A percentile compares a stretch with the other conserved stretches of the same genome.
Conservation (phyloP, 2,888 invertebrate genomes). For the Lasioglossum zephyrum region DNA sequence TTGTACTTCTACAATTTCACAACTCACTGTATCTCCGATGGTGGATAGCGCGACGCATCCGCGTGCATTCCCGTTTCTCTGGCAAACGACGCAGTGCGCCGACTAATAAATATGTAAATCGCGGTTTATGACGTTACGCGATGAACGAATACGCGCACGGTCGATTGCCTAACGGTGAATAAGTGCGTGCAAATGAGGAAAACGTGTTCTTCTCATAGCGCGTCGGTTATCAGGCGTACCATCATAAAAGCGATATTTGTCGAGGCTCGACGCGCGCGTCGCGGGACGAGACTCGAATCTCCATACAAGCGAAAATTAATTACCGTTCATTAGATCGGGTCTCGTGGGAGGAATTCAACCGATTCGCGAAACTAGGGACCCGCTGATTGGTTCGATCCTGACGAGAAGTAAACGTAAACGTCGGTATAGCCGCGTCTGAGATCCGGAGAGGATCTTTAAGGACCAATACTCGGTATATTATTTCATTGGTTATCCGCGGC, state of each 20-base stretch:
- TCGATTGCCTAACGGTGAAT: conserved; percentile 16
- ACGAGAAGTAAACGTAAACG: neutral
- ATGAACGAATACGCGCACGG: neutral
- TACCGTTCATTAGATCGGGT: conserved; percentile 4
- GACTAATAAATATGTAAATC: conserved; percentile 20
- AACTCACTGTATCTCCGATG: neutral
- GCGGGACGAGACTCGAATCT: neutral
- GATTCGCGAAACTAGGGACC: neutral
- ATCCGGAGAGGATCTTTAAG: neutral
- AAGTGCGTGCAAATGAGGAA: conserved; percentile 13
- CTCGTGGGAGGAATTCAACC: neutral
- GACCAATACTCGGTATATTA: conserved; percentile 27
- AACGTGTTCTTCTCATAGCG: conserved; percentile 1
- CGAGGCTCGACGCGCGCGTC: neutral
- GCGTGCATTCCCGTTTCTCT: conserved; percentile 26
- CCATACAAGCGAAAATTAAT: conserved; percentile 19
- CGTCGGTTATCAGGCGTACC: neutral
- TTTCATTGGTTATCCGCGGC: conserved; percentile 26
- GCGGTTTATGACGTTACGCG: neutral
- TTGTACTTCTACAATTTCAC: too few relatives aligned
- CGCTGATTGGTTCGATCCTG: neutral
- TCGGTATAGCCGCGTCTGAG: neutral
- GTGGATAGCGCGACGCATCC: neutral
- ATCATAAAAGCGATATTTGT: conserved; percentile 10
- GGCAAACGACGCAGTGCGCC: neutral